Conservation (phyloP, 2,888 invertebrate genomes). For the Phrixothrix hirtus region DNA sequence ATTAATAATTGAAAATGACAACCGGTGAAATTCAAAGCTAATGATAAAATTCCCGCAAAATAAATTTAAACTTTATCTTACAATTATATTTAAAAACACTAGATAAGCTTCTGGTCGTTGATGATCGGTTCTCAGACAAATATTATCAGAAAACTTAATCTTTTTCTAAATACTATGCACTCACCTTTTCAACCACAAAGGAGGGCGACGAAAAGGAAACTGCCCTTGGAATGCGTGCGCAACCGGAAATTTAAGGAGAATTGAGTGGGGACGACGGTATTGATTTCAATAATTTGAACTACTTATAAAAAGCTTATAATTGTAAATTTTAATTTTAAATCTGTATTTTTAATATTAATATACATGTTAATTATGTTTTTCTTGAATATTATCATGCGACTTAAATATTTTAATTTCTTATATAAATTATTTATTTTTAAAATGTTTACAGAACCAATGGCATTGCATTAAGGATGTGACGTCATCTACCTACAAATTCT, state of each 20-base stretch:
- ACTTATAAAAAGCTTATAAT: neutral
- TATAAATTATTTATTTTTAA: neutral
- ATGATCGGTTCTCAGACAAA: slow-evolving; percentile 2
- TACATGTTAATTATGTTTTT: neutral
- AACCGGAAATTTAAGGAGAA: slow-evolving; percentile 44
- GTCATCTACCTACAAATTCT: neutral
- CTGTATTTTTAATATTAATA: neutral
- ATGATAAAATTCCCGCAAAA: slow-evolving; percentile 5
- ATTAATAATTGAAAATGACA: slow-evolving; percentile 2
- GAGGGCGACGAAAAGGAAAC: slow-evolving; percentile 49
- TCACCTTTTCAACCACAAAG: slow-evolving; percentile 43
- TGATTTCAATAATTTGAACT: slow-evolving; percentile 14
- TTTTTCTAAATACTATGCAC: slow-evolving; percentile 23
- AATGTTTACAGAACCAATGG: no score
- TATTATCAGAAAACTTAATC: slow-evolving; percentile 14
- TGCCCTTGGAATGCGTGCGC: slow-evolving; percentile 44
- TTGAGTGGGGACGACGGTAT: slow-evolving; percentile 11
- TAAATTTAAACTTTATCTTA: slow-evolving; percentile 12
- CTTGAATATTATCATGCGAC: neutral
- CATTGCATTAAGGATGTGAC: neutral
- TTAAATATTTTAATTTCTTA: neutral
- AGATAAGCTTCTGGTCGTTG: slow-evolving; percentile 4
- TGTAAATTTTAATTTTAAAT: neutral
- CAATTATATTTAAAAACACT: neutral
- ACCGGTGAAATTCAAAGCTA: slow-evolving; percentile 1